These are phyloP conservation scores for Trematomus bernacchii DNA, from an alignment of 2,797 vertebrate genomes.

Conservation along the genomic window DNA sequence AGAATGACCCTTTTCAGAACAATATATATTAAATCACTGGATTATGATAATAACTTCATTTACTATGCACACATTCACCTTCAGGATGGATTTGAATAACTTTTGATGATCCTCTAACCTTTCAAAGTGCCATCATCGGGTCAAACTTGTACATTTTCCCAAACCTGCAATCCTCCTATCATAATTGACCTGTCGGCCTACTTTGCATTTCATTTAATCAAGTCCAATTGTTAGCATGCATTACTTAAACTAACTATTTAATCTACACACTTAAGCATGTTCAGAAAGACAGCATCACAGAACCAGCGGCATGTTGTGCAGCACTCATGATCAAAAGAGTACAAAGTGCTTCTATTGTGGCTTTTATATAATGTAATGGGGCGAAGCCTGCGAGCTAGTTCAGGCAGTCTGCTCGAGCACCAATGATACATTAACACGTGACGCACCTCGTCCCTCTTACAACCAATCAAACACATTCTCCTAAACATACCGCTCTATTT, in stretches of 20 bases:
- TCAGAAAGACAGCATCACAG: not conserved
- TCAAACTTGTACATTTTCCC: not conserved
- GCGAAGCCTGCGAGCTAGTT: too few relatives aligned
- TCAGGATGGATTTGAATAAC: too few relatives aligned
- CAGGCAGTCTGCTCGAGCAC: too few relatives aligned
- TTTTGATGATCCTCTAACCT: not conserved
- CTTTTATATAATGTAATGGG: slow-evolving; percentile 2
- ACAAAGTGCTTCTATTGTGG: not conserved
- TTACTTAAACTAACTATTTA: too few relatives aligned
- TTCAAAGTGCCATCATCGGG: not conserved
- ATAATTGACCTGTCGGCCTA: not conserved
- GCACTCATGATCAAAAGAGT: not conserved
- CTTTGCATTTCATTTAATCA: not conserved
- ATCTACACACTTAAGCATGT: not conserved
- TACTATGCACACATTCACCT: too few relatives aligned
- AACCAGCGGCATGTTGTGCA: not conserved
- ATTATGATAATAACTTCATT: too few relatives aligned
- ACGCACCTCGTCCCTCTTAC: too few relatives aligned
- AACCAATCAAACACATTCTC: too few relatives aligned
- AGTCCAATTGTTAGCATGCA: not conserved
- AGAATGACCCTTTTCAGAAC: too few relatives aligned
- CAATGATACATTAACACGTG: too few relatives aligned
- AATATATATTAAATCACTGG: too few relatives aligned
- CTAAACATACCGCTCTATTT: too few relatives aligned
- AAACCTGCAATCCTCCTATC: not conserved